Conservation (phyloP, 1,140 invertebrate species). For the Plodia interpunctella region DNA sequence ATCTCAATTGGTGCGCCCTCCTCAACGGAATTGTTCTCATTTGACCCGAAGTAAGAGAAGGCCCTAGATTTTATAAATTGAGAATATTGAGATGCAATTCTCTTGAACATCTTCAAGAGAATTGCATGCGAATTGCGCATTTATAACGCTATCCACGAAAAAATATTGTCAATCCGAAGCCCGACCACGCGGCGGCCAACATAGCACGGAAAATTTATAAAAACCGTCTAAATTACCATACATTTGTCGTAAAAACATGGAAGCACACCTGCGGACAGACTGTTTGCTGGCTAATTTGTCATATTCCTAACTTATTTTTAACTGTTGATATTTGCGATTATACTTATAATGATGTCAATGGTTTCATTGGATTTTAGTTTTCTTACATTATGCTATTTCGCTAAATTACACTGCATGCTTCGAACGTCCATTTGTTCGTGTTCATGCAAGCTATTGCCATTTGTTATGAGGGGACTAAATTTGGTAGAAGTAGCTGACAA, state of each 20-base stretch:
- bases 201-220: conserved; percentile 39
- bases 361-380: too few species aligned
- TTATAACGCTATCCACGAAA: conserved; percentile 2
- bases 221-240: conserved; percentile 61
- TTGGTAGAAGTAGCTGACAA: too few species aligned
- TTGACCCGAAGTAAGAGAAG: background rate
- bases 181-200: conserved; percentile 36
- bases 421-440: too few species aligned
- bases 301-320: conserved; percentile 15
- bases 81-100: background rate
- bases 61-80: background rate
- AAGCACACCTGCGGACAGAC: conserved; percentile 74
- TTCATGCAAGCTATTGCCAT: too few species aligned
- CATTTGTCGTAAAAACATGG: conserved; percentile 70
- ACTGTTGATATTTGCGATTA: background rate
- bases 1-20: background rate
- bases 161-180: conserved; percentile 60
- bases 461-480: too few species aligned
- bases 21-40: background rate
- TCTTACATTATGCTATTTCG: too few species aligned
- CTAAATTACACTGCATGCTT: too few species aligned
- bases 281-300: conserved; percentile 54
- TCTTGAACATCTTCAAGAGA: too few species aligned
- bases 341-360: background rate
- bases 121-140: too few species aligned